A percentile compares a stretch with the other conserved stretches of the same genome.
Evolutionary conservation across 2,113 vertebrate species (phyloP).

Genomic region (Aphelocoma coerulescens): DNA sequence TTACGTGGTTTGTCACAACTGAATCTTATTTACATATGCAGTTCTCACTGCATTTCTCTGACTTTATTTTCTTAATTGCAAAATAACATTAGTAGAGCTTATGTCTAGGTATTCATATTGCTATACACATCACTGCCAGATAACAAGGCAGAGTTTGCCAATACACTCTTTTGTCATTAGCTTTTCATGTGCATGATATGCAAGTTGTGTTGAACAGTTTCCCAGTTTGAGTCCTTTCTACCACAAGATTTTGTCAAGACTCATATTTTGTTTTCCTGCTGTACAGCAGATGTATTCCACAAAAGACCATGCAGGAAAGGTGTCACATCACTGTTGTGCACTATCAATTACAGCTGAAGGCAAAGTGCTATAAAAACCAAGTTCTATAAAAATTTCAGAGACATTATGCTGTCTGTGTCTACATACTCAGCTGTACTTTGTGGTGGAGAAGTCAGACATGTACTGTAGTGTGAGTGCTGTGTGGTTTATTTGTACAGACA

Average conservation of each 20-base stretch:
- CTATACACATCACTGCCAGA: slow-evolving; percentile 41
- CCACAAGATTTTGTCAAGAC: slow-evolving; percentile 59
- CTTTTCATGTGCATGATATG: slow-evolving; percentile 73
- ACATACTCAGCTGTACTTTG: neutral
- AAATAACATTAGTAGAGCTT: slow-evolving; percentile 66
- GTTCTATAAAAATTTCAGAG: slow-evolving; percentile 32
- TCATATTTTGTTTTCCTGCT: slow-evolving; percentile 54
- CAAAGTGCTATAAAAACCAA: slow-evolving; percentile 23
- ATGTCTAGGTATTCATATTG: slow-evolving; percentile 57
- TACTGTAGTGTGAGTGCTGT: neutral
- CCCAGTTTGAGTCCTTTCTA: slow-evolving; percentile 63
- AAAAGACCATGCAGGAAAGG: slow-evolving; percentile 59
- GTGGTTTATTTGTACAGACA: neutral
- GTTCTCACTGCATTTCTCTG: slow-evolving; percentile 31
- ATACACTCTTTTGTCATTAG: slow-evolving; percentile 69
- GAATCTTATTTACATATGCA: slow-evolving; percentile 43
- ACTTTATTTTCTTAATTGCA: slow-evolving; percentile 59
- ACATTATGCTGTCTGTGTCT: neutral
- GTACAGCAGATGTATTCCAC: slow-evolving; percentile 61
- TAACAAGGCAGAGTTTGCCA: slow-evolving; percentile 65
- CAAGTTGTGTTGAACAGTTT: slow-evolving; percentile 60
- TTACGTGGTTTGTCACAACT: neutral
- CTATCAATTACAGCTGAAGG: slow-evolving; percentile 41
- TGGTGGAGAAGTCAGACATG: neutral
- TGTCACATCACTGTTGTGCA: neutral